These are phyloP conservation scores for Orchestes rusci DNA, from an alignment of 2,888 invertebrate genomes.

Conservation along the genomic window DNA sequence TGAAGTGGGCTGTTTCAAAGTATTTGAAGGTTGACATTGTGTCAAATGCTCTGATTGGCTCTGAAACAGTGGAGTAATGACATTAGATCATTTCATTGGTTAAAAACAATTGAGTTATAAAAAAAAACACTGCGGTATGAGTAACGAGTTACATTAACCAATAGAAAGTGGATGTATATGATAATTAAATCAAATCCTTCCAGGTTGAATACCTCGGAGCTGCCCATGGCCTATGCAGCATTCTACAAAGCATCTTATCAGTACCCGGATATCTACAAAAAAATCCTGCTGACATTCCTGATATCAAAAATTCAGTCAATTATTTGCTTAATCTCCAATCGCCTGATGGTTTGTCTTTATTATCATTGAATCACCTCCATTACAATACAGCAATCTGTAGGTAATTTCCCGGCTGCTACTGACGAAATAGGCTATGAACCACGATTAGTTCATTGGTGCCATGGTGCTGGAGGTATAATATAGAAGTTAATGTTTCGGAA, in stretches of 20 bases:
- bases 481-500: too few relatives aligned
- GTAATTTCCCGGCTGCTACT: conserved; percentile 50
- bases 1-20: too few relatives aligned
- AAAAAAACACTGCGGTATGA: too few relatives aligned
- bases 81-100: too few relatives aligned
- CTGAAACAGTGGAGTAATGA: too few relatives aligned
- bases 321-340: conserved; percentile 61
- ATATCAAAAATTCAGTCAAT: conserved; percentile 61
- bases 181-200: too few relatives aligned
- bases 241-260: conserved; percentile 58
- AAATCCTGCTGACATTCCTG: conserved; percentile 48
- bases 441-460: conserved; percentile 84
- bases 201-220: conserved; percentile 61
- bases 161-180: too few relatives aligned
- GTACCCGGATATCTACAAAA: conserved; percentile 50
- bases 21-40: too few relatives aligned
- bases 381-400: conserved; percentile 11
- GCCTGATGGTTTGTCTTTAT: conserved; percentile 46
- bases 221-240: conserved; percentile 62
- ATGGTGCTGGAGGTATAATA: conserved; percentile 80
- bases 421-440: conserved; percentile 58
- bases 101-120: too few relatives aligned
- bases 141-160: too few relatives aligned
- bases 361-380: not conserved
- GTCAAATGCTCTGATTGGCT: too few relatives aligned